These are phyloP conservation scores for Silurus aristotelis DNA, from an alignment of 2,797 vertebrate genomes.

Conservation along the genomic window DNA sequence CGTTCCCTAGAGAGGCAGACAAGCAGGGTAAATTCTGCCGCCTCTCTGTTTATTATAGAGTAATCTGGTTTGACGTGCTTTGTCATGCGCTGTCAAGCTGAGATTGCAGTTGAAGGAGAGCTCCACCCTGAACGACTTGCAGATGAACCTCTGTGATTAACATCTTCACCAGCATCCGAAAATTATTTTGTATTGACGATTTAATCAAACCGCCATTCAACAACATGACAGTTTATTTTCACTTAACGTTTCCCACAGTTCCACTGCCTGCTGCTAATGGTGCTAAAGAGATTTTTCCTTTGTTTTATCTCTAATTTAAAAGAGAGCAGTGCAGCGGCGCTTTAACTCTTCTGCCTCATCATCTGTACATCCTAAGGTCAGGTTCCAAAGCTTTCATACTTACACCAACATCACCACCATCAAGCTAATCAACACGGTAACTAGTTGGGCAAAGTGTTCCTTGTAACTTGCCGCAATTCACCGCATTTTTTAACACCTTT, in stretches of 20 bases:
- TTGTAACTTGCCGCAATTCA: not conserved
- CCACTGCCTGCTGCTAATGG: too few relatives aligned
- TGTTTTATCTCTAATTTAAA: not conserved
- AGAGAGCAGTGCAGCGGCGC: not conserved
- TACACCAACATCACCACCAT: too few relatives aligned
- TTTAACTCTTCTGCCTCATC: not conserved
- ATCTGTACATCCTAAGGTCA: not conserved
- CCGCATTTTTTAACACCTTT: not conserved
- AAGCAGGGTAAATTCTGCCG: conserved; percentile 47
- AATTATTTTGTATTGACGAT: not conserved
- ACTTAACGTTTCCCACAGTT: not conserved
- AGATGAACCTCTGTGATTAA: not conserved
- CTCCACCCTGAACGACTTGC: not conserved
- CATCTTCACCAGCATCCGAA: not conserved
- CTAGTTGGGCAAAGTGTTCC: too few relatives aligned
- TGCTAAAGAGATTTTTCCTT: not conserved
- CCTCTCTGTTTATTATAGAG: conserved; percentile 36
- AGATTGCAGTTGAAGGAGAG: not conserved
- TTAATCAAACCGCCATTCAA: not conserved
- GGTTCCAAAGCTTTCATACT: not conserved
- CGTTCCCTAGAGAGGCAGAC: conserved; percentile 62
- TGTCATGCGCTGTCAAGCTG: conserved; percentile 7
- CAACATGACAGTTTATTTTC: not conserved
- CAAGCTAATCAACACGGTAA: too few relatives aligned
- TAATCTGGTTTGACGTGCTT: conserved; percentile 29